These are phyloP conservation scores for Luscinia megarhynchos DNA, from an alignment of 2,797 vertebrate species.

Conservation along the genomic window DNA sequence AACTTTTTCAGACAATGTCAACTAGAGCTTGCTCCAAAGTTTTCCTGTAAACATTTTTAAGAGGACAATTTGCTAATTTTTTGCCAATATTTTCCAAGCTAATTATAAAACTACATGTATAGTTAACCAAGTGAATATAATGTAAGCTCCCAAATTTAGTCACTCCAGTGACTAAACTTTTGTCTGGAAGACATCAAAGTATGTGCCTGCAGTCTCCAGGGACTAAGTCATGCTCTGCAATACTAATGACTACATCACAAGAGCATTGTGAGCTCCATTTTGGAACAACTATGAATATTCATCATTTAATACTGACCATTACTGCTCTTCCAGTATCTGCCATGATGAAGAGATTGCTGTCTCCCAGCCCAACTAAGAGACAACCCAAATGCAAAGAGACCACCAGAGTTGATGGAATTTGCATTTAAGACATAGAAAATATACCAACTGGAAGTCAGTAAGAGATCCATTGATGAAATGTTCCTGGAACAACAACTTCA, in stretches of 20 bases:
- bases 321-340: neutral
- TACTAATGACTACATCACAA: conserved; percentile 43
- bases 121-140: neutral
- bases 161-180: conserved; percentile 43
- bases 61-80: neutral
- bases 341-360: neutral
- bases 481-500: neutral
- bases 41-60: neutral
- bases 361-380: neutral
- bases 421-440: neutral
- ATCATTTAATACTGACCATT: neutral
- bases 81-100: neutral
- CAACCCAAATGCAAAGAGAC: neutral
- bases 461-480: neutral
- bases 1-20: neutral
- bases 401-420: neutral
- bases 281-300: conserved; percentile 18
- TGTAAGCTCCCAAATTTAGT: conserved; percentile 32
- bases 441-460: neutral
- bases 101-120: neutral
- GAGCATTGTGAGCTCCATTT: neutral
- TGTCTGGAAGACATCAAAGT: conserved; percentile 60
- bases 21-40: neutral
- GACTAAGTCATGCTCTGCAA: conserved; percentile 47
- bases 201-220: conserved; percentile 15